Conservation (phyloP, 2,113 vertebrate genomes). For the Butorides virescens region DNA sequence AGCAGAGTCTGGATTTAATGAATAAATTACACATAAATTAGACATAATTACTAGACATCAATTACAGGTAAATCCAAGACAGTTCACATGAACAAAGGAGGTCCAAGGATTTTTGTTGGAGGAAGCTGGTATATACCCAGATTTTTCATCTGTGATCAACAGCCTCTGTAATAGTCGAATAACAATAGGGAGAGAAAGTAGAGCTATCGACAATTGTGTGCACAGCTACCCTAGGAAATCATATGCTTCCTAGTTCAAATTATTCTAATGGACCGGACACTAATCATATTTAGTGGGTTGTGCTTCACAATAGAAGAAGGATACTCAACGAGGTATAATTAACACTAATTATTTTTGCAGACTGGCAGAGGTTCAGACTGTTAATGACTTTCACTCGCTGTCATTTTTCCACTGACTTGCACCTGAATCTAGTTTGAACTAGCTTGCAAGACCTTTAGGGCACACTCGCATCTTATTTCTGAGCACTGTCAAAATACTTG, state of each 20-base stretch:
- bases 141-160: neutral
- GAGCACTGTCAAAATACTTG: neutral
- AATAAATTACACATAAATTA: neutral
- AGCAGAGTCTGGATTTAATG: neutral
- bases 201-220: neutral
- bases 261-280: neutral
- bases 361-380: neutral
- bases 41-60: neutral
- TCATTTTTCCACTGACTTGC: neutral
- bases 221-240: neutral
- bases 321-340: neutral
- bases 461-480: neutral
- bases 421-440: neutral
- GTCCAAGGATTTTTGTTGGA: neutral
- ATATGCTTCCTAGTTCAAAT: neutral
- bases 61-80: neutral
- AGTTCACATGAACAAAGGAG: neutral
- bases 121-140: neutral
- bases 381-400: neutral
- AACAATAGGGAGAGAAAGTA: neutral
- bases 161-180: neutral
- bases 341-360: neutral
- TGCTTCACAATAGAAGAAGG: neutral
- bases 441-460: neutral
- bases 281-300: neutral